A percentile compares a stretch with the other conserved stretches of the same genome.
phyloP scores from a whole-genome alignment of 2,797 vertebrate species.

The Trichosurus vulpecula region DNA sequence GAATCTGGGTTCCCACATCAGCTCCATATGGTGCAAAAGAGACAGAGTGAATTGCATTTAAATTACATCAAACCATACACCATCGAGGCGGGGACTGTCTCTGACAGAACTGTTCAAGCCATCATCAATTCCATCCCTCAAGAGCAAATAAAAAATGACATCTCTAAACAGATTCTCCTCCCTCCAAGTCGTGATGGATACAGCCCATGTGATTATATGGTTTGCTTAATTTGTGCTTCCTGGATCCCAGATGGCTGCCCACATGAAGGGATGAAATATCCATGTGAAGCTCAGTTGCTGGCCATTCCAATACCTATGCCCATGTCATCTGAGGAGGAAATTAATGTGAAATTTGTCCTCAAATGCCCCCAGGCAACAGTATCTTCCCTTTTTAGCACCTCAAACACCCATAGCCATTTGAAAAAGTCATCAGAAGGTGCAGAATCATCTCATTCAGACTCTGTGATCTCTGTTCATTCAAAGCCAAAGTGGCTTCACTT shows the following conservation, averaged over 20 bases:
- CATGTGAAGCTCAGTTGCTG: background rate
- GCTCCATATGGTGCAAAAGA: background rate
- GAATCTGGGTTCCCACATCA: background rate
- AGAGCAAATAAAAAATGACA: background rate
- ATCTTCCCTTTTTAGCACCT: background rate
- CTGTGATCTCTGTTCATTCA: background rate
- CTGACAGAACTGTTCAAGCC: background rate
- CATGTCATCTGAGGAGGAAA: background rate
- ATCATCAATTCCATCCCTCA: background rate
- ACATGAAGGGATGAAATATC: background rate
- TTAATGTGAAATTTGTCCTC: background rate
- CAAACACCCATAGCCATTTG: background rate
- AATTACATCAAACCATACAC: background rate
- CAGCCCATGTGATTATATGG: background rate
- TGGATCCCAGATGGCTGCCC: background rate
- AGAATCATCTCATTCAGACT: background rate
- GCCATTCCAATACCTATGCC: background rate
- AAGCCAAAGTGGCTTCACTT: background rate
- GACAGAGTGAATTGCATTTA: background rate
- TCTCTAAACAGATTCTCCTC: background rate
- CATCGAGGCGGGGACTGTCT: background rate
- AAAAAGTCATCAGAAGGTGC: background rate
- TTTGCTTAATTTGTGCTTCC: background rate
- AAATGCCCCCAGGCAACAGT: background rate
- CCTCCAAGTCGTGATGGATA: background rate